Percentiles rank a stretch among this genome's conserved stretches.
phyloP scores from a whole-genome alignment of 2,797 vertebrate genomes.

The Enteromius viviparus region DNA sequence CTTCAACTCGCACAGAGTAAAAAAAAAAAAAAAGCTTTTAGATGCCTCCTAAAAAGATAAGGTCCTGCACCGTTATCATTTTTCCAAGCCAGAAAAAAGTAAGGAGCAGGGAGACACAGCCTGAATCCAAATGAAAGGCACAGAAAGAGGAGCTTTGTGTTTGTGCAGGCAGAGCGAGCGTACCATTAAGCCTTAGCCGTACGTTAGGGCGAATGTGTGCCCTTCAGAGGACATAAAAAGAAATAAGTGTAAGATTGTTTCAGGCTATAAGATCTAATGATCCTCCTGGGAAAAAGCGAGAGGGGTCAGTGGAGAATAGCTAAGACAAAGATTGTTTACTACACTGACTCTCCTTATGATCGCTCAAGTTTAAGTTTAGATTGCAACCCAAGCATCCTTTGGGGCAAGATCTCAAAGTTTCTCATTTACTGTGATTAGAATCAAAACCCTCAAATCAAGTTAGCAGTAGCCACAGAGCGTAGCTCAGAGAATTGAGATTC shows the following conservation, averaged over 20 bases:
- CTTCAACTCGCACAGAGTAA: constrained; percentile 59
- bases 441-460: constrained; percentile 73
- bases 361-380: constrained; percentile 65
- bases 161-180: constrained; percentile 12
- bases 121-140: constrained; percentile 67
- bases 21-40: constrained; percentile 65
- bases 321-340: constrained; percentile 39
- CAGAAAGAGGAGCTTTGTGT: constrained; percentile 56
- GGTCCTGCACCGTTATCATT: constrained; percentile 61
- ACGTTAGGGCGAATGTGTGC: constrained; percentile 6
- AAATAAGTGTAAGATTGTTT: constrained; percentile 55
- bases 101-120: constrained; percentile 60
- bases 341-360: constrained; percentile 63
- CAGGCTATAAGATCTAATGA: constrained; percentile 57
- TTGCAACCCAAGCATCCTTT: constrained; percentile 67
- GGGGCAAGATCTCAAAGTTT: constrained; percentile 69
- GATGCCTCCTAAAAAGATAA: constrained; percentile 71
- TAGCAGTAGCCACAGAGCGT: constrained; percentile 67
- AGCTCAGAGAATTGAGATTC: constrained; percentile 73
- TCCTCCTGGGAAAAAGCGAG: constrained; percentile 51
- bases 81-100: constrained; percentile 62
- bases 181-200: constrained; percentile 29
- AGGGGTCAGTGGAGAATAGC: constrained; percentile 58
- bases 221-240: constrained; percentile 49
- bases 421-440: constrained; percentile 79